Evolutionary conservation across 2,113 vertebrate species (phyloP).

Genomic region (Sclerurus mexicanus): DNA sequence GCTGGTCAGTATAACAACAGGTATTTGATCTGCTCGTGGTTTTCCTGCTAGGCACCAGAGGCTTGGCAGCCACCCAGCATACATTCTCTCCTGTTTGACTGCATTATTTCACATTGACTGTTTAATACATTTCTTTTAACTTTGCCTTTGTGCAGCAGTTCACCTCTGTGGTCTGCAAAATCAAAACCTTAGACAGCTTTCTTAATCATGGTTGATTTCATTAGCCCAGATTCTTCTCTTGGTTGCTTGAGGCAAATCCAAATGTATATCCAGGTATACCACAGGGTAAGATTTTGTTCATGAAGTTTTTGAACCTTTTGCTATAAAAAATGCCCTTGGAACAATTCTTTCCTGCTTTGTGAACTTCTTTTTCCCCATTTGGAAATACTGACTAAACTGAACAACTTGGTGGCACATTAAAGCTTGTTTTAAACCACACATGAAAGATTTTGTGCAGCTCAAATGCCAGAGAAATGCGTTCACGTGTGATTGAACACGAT

Average conservation of each 20-base stretch:
- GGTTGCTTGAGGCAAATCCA: neutral
- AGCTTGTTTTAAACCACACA: slow-evolving; percentile 29
- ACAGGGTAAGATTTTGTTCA: neutral
- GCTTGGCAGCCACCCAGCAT: neutral
- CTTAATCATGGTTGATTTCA: neutral
- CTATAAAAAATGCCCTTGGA: neutral
- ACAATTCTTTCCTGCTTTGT: neutral
- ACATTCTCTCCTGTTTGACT: neutral
- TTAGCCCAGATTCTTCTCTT: neutral
- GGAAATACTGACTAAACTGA: slow-evolving; percentile 10
- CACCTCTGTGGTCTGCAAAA: neutral
- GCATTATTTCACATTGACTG: neutral
- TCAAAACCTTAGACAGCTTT: neutral
- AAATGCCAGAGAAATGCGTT: slow-evolving; percentile 8
- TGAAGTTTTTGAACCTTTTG: neutral
- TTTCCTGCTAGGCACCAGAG: neutral
- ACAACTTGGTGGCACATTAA: neutral
- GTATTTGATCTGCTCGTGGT: rapidly evolving
- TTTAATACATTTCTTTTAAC: neutral
- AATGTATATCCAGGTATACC: neutral
- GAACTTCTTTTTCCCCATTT: slow-evolving; percentile 6
- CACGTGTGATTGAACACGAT: neutral
- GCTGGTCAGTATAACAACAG: neutral
- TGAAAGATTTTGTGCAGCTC: slow-evolving; percentile 8
- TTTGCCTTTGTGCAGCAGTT: neutral